A percentile compares a stretch with the other conserved stretches of the same genome.
Conservation (phyloP, 2,113 vertebrate genomes). For the Struthio camelus region DNA sequence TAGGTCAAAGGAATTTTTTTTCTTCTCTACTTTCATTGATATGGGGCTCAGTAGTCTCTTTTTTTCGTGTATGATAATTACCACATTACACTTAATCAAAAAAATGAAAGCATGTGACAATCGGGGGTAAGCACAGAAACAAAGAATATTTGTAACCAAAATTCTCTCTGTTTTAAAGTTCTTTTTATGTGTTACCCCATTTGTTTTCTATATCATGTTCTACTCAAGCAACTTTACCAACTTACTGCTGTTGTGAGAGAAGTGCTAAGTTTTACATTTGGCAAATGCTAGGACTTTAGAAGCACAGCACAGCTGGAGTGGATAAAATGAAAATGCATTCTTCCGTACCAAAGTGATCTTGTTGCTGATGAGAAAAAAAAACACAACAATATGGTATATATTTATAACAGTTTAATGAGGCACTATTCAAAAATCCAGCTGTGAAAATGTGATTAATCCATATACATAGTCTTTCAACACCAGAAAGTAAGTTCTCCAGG, state of each 20-base stretch:
- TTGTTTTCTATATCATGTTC: not conserved
- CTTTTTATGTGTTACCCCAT: not conserved
- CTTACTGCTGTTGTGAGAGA: not conserved
- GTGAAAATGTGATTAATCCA: conserved; percentile 56
- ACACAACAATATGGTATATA: conserved; percentile 17
- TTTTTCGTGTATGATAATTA: not conserved
- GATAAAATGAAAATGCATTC: conserved; percentile 30
- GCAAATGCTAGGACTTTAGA: conserved; percentile 16
- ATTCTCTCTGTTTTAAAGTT: not conserved
- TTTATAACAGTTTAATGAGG: conserved; percentile 65
- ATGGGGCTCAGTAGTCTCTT: not conserved
- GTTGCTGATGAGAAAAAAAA: conserved; percentile 25
- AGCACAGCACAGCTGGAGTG: conserved; percentile 64
- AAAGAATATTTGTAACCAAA: not conserved
- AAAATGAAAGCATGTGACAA: not conserved
- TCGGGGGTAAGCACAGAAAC: not conserved
- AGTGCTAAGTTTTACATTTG: conserved; percentile 19
- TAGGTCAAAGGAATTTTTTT: not conserved
- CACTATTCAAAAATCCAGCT: conserved; percentile 64
- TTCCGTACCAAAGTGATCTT: conserved; percentile 40
- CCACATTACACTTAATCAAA: not conserved
- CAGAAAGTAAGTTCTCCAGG: conserved; percentile 16
- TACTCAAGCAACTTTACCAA: not conserved
- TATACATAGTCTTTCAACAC: not conserved
- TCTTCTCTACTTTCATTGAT: not conserved